Percentiles rank a stretch among this genome's conserved stretches.
These are phyloP conservation scores for Aphaenogaster rudis DNA, from an alignment of 1,140 invertebrate genomes.

Conservation along the genomic window DNA sequence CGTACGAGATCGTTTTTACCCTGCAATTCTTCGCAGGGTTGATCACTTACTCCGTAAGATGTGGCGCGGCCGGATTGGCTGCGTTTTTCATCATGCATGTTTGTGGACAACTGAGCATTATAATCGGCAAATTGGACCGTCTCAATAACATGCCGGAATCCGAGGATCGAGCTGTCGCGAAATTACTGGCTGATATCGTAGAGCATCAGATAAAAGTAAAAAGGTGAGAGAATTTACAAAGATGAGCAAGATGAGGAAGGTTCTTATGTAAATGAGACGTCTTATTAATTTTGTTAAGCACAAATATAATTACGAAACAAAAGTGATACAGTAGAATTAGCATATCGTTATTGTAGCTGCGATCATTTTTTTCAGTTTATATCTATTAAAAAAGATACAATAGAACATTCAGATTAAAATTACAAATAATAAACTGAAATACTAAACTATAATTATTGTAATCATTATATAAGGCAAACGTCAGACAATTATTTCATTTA, in stretches of 20 bases:
- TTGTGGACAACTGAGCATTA: conserved; percentile 65
- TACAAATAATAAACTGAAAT: not conserved
- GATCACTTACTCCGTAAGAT: conserved; percentile 50
- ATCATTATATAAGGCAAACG: not conserved
- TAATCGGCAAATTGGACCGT: conserved; percentile 55
- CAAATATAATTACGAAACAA: not conserved
- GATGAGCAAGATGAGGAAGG: not conserved
- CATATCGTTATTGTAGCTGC: not conserved
- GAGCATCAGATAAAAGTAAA: conserved; percentile 62
- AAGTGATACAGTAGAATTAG: not conserved
- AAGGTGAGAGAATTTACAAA: conserved; percentile 22
- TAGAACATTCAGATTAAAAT: not conserved
- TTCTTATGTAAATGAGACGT: not conserved
- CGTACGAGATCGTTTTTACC: conserved; percentile 72
- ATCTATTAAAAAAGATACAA: not conserved
- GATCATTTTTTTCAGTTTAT: not conserved
- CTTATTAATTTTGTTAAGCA: not conserved
- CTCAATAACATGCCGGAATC: not conserved
- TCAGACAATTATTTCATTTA: not conserved
- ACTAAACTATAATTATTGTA: not conserved
- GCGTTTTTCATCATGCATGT: conserved; percentile 67
- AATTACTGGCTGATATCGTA: conserved; percentile 49
- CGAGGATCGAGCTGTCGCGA: not conserved
- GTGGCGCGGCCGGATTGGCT: conserved; percentile 58
- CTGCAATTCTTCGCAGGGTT: conserved; percentile 66